Evolutionary conservation across 2,888 invertebrate species (phyloP).

Genomic region (Rhyacophila evoluta): DNA sequence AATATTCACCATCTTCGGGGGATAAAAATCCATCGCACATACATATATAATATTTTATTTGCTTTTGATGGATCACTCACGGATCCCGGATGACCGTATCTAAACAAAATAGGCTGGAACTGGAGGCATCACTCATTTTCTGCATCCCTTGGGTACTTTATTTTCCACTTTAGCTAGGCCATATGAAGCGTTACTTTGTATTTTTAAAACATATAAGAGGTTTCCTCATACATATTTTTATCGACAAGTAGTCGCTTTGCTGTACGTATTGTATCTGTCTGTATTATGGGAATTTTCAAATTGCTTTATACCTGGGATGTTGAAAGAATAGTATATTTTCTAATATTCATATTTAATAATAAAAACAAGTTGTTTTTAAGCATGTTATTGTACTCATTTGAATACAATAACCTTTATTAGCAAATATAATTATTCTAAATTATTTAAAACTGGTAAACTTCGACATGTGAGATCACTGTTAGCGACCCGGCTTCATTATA

Average conservation of each 20-base stretch:
- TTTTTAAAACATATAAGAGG: not conserved
- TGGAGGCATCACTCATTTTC: constrained; percentile 25
- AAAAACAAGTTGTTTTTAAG: too few species aligned
- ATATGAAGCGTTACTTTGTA: not conserved
- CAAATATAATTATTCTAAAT: too few species aligned
- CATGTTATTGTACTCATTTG: too few species aligned
- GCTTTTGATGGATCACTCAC: constrained; percentile 43
- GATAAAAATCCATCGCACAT: constrained; percentile 39
- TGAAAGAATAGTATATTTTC: too few species aligned
- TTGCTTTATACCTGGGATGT: too few species aligned
- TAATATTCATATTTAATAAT: too few species aligned
- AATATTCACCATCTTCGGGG: constrained; percentile 47
- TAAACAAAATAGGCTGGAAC: constrained; percentile 31
- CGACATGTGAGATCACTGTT: too few species aligned
- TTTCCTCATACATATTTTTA: not conserved
- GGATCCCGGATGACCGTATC: constrained; percentile 29
- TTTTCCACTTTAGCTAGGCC: not conserved
- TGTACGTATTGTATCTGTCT: too few species aligned
- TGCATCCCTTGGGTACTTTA: constrained; percentile 7
- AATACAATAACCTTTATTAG: too few species aligned
- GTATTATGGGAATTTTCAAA: too few species aligned
- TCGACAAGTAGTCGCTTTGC: not conserved
- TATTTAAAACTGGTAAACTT: too few species aligned
- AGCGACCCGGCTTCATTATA: too few species aligned
- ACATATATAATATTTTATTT: constrained; percentile 35